A percentile compares a stretch with the other conserved stretches of the same genome.
Conservation (phyloP, 2,113 vertebrate genomes). For the Petaurus breviceps region DNA sequence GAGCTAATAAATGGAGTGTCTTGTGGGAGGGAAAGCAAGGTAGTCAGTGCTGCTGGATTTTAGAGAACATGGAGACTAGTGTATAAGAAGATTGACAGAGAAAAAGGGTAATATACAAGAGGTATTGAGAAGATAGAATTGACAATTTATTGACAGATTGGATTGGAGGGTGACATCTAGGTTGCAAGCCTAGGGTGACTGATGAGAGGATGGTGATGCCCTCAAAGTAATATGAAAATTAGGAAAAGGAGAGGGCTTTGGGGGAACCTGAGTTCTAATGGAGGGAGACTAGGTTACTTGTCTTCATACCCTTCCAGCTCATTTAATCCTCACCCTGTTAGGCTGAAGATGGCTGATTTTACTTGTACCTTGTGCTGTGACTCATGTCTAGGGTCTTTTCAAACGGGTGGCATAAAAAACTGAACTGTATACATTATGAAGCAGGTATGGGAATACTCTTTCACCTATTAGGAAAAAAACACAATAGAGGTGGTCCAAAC, state of each 20-base stretch:
- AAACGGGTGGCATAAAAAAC: neutral
- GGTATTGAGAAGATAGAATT: neutral
- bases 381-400: neutral
- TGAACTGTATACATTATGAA: neutral
- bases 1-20: neutral
- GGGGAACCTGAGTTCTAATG: neutral
- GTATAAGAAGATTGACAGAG: neutral
- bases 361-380: neutral
- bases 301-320: neutral
- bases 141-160: neutral
- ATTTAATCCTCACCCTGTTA: neutral
- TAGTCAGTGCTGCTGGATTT: neutral
- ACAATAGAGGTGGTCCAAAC: neutral
- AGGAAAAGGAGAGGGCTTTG: neutral
- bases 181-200: neutral
- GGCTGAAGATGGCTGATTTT: neutral
- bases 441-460: neutral
- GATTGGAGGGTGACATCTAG: neutral
- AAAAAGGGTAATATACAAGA: neutral
- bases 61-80: neutral
- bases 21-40: neutral
- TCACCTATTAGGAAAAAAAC: neutral
- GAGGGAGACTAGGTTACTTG: neutral
- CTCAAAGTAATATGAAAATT: neutral
- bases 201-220: neutral